Evolutionary conservation across 1,140 invertebrate genomes (phyloP), one percentile per base, ranked within the genome.

Genomic region (Diabrotica undecimpunctata): DNA sequence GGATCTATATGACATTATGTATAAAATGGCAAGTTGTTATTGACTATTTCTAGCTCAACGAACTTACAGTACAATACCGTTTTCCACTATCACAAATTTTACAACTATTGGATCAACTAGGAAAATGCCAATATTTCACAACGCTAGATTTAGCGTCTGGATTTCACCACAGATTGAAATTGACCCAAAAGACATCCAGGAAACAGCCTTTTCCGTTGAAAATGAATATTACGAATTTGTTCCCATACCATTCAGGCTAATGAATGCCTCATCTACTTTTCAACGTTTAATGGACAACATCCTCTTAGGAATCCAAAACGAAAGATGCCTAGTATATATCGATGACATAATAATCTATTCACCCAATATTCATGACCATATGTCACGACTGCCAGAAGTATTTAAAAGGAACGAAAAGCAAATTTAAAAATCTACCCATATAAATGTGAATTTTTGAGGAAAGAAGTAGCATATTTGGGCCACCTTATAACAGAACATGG

Each of bases 61-160:
- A 68, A 35, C 68, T 64, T 54, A 68, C 65, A 0, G 51, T 72
- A 2, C 60, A 46, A 5, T 71, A 73, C 61, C 12, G 5, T 35
- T 70, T 67, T 10, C 66, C 66, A 0, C n/a, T 71, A 46, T 68
- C 71, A 1, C 68, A 70, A 8, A 72, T 74, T 9, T 57, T 13
- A 10, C 62, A 74, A 7, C 71, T 76, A 10, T 66, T 85, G 12
- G 73, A 81, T 66, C 64, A 72, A 36, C 61, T 86, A 61, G 74
- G 74, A 5, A 72, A 73, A 5, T 70, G 74, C 7, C 70, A 74
- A 54, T 81, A 77, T 62, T 83, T 70, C 41, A 50, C 60, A 0
- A 62, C 58, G 9, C 35, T 68, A 2, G 72, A 71, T 37, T 35
- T 70, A 10, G 56, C n/a, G n/a, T n/a, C 61, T 1, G 25, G 36